Evolutionary conservation across 2,888 invertebrate genomes (phyloP).

Genomic region (Nomada fucata): DNA sequence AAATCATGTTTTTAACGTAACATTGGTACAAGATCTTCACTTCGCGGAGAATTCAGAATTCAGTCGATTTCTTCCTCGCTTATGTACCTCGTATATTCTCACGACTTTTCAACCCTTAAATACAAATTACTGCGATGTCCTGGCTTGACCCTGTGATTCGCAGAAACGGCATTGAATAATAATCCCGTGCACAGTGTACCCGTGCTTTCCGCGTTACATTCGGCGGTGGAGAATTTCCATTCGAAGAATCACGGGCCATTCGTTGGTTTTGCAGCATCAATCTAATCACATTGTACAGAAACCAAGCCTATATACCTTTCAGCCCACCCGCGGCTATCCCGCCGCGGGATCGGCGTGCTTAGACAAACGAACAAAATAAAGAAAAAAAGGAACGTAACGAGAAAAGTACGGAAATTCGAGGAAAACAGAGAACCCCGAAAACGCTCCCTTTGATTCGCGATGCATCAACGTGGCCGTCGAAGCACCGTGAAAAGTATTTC

Average conservation of each 20-base stretch:
- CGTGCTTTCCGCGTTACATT: neutral
- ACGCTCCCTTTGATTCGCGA: conserved; percentile 36
- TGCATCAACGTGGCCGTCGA: conserved; percentile 23
- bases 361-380: neutral
- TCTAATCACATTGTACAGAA: conserved; percentile 15
- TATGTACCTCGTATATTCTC: no score
- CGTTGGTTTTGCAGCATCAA: conserved; percentile 13
- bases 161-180: no score
- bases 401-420: neutral
- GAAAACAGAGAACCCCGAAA: neutral
- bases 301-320: conserved; percentile 2
- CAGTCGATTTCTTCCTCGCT: no score
- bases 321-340: neutral
- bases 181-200: no score
- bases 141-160: no score
- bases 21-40: no score
- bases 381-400: neutral
- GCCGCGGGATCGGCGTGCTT: neutral
- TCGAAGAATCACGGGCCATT: neutral
- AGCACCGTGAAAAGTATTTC: conserved; percentile 24
- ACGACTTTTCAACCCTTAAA: no score
- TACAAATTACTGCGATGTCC: no score
- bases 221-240: neutral
- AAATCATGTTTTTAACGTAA: no score
- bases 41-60: no score